phyloP scores from a whole-genome alignment of 1,140 invertebrate genomes.

The Dendroctonus ponderosae region DNA sequence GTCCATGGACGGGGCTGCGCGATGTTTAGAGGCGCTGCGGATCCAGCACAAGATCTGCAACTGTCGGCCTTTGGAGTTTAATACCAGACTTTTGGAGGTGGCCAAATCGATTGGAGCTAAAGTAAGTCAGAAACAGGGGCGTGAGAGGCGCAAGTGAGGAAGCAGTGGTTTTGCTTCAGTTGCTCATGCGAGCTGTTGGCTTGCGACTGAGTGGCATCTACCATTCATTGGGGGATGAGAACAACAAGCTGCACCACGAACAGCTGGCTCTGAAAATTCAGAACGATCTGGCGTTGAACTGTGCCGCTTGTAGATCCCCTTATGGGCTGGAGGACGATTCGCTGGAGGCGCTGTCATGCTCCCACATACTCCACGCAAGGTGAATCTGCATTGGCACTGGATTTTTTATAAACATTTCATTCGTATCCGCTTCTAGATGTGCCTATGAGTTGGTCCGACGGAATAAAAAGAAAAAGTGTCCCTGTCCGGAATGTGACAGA shows the following conservation, averaged over 20 bases:
- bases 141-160: not conserved
- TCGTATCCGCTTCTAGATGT: slow-evolving; percentile 56
- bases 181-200: slow-evolving; percentile 73
- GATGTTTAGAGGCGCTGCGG: slow-evolving; percentile 73
- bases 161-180: slow-evolving; percentile 53
- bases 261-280: slow-evolving; percentile 67
- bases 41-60: slow-evolving; percentile 80
- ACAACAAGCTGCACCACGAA: slow-evolving; percentile 71
- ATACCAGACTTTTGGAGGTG: slow-evolving; percentile 75
- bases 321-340: slow-evolving; percentile 72
- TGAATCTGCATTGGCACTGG: slow-evolving; percentile 42
- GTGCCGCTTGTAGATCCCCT: slow-evolving; percentile 72
- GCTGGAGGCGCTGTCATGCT: slow-evolving; percentile 77
- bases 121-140: slow-evolving; percentile 50
- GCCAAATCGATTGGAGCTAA: slow-evolving; percentile 78
- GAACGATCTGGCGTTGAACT: slow-evolving; percentile 71
- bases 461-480: slow-evolving; percentile 60
- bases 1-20: slow-evolving; percentile 80
- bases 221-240: slow-evolving; percentile 74
- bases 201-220: slow-evolving; percentile 75
- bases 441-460: slow-evolving; percentile 68
- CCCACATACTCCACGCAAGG: slow-evolving; percentile 82
- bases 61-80: slow-evolving; percentile 74
- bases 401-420: slow-evolving; percentile 1
- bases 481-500: slow-evolving; percentile 49